A percentile compares a stretch with the other conserved stretches of the same genome.
Conservation (phyloP, 2,113 vertebrate genomes). For the Machaerirhynchus nigripectus region DNA sequence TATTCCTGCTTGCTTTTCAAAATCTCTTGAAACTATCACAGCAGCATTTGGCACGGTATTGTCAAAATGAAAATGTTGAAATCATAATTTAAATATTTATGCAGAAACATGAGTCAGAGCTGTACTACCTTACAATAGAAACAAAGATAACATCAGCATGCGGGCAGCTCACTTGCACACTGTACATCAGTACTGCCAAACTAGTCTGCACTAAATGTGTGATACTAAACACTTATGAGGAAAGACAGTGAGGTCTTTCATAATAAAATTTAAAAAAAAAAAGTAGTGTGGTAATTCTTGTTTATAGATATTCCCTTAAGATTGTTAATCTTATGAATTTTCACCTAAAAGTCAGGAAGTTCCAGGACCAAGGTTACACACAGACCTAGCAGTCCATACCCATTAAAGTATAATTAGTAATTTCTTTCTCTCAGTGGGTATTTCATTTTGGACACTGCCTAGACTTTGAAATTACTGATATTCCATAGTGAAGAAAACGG, state of each 20-base stretch:
- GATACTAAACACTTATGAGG: neutral
- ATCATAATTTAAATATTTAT: neutral
- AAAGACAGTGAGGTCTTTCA: neutral
- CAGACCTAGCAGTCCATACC: neutral
- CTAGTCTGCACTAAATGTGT: neutral
- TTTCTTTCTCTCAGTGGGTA: neutral
- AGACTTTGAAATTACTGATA: neutral
- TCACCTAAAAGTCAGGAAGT: neutral
- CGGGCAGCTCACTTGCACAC: neutral
- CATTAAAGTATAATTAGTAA: neutral
- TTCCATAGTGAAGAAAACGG: neutral
- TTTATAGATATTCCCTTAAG: neutral
- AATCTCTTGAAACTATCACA: neutral
- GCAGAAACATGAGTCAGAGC: slow-evolving; percentile 14
- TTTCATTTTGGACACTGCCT: neutral
- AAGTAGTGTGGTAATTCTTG: neutral
- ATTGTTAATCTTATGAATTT: neutral
- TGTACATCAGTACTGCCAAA: neutral
- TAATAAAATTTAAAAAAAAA: neutral
- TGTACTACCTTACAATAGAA: neutral
- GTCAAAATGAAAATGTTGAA: slow-evolving; percentile 24
- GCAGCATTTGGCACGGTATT: neutral
- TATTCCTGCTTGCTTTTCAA: neutral
- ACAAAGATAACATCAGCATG: neutral
- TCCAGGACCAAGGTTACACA: neutral